Evolutionary conservation across 2,113 vertebrate genomes (phyloP).

Genomic region (Fukomys damarensis): DNA sequence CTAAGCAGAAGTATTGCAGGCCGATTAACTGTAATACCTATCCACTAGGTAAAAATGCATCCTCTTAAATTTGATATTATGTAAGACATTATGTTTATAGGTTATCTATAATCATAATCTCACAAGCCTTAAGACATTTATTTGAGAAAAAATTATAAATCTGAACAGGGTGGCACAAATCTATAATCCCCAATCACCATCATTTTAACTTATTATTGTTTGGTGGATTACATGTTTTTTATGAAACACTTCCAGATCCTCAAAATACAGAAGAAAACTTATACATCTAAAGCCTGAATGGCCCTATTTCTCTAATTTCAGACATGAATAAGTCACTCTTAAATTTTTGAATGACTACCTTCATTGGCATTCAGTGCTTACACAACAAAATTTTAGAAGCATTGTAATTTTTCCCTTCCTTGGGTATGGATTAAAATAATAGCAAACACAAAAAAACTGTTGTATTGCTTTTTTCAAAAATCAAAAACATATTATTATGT

Average conservation of each 20-base stretch:
- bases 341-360: neutral
- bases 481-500: neutral
- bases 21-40: neutral
- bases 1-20: neutral
- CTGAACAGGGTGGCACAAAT: neutral
- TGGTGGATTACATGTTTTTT: neutral
- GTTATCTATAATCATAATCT: neutral
- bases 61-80: neutral
- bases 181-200: neutral
- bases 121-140: neutral
- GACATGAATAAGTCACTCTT: neutral
- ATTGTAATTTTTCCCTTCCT: neutral
- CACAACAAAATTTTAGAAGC: neutral
- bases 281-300: neutral
- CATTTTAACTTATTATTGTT: neutral
- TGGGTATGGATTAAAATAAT: neutral
- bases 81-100: neutral
- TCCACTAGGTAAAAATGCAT: neutral
- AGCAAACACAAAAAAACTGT: neutral
- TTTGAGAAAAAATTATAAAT: neutral
- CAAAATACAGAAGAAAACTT: neutral
- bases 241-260: neutral
- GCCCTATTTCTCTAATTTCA: neutral
- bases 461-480: neutral
- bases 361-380: neutral